Percentiles rank a stretch among this genome's conserved stretches.
Conservation (phyloP, 1,140 invertebrate genomes). For the Drosophila sulfurigaster region DNA sequence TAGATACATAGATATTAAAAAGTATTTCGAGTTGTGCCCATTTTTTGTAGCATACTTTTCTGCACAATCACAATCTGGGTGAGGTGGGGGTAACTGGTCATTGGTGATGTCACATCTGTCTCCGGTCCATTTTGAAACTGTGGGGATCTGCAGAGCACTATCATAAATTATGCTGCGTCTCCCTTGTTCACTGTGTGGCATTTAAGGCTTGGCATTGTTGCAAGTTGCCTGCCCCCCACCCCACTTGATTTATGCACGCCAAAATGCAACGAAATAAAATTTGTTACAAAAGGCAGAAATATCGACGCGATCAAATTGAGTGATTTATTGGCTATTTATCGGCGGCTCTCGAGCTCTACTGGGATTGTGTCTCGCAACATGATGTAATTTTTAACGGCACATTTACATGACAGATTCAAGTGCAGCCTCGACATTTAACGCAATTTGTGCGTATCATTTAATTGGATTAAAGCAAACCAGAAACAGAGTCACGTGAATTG, state of each 20-base stretch:
- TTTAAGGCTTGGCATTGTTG: constrained; percentile 70
- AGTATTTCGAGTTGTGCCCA: not conserved
- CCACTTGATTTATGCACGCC: constrained; percentile 67
- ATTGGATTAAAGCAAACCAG: not conserved
- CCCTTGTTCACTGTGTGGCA: constrained; percentile 34
- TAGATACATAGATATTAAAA: not conserved
- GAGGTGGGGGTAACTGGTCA: constrained; percentile 31
- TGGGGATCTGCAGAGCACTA: constrained; percentile 40
- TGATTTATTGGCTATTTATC: constrained; percentile 78
- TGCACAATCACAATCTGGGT: not conserved
- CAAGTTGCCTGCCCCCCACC: constrained; percentile 15
- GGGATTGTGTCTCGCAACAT: constrained; percentile 18
- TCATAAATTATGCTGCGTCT: constrained; percentile 68
- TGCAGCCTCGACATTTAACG: constrained; percentile 4
- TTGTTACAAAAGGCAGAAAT: constrained; percentile 62
- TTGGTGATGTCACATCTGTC: constrained; percentile 71
- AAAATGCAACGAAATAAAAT: constrained; percentile 74
- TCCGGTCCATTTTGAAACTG: constrained; percentile 52
- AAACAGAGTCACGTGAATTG: too few relatives aligned
- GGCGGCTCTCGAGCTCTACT: constrained; percentile 7
- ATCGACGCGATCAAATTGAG: constrained; percentile 74
- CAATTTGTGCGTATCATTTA: constrained; percentile 7
- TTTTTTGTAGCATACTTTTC: constrained; percentile 1
- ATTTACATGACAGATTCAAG: constrained; percentile 52
- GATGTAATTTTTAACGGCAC: constrained; percentile 60